Evolutionary conservation across 2,888 invertebrate genomes (phyloP), one percentile per base, ranked within the genome.

Genomic region (Nomada fucata): DNA sequence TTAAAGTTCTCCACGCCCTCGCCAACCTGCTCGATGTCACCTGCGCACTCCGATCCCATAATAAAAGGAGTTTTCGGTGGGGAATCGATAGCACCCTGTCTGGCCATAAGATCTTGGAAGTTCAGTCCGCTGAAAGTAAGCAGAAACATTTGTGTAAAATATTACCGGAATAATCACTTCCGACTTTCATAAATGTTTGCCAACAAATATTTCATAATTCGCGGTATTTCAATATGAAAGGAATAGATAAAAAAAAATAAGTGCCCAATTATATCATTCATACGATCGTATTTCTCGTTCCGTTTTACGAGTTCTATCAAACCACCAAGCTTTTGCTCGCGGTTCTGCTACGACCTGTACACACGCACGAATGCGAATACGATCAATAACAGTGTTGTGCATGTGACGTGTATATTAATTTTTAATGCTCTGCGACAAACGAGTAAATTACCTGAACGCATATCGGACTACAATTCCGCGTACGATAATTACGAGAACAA

Each of bases 21-120:
- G 88, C 97, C 97, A 81, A 97, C 95, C 91, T 96, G 96, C 92
- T 97, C 97, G 85, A 97, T 95, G 90, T 96, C 96, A 70, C 98
- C 98, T 73, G 98, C 97, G 93, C 97, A 97, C 93, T 98, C 98
- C 91, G 97, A 97, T 79, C 98, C 98, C 92, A 98, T 95, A 92
- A 97, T 97, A 94, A 97, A 97, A 5, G 98, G 98, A 7, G 97
- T 97, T 94, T 98, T 98, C n/a, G 97, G 97, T 0, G 97, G 96
- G 15, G 97, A 97, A 93, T 98, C 97, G 89, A 98, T 96, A 79
- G 97, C 97, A 7, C 98, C 98, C 94, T 98, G 97, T 61, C 98
- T 95, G 78, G 97, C 97, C 96, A 98, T 97, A 94, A 98, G 94
- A 92, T 98, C 98, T 94, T 97, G 96, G 95, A 98, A 98, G 94